These are phyloP conservation scores for Limnothrissa miodon DNA, from an alignment of 2,113 vertebrate genomes.

Conservation along the genomic window DNA sequence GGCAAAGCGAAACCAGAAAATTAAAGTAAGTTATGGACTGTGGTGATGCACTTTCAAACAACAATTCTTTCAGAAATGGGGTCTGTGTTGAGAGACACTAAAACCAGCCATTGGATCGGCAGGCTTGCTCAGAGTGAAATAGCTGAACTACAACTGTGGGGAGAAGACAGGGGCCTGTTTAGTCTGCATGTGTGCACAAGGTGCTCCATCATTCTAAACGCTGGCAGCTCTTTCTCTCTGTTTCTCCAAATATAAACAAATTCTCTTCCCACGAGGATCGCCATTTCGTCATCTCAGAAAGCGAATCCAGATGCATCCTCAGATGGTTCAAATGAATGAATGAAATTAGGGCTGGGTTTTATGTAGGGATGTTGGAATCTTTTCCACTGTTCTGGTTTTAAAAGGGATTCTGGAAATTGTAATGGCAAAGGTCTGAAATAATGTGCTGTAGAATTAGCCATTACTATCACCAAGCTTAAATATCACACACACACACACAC, in stretches of 20 bases:
- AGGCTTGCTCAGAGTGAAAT: conserved; percentile 2
- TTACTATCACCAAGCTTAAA: not conserved
- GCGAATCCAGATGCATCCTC: not conserved
- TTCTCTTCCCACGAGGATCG: not conserved
- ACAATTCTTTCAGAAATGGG: not conserved
- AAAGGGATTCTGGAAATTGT: not conserved
- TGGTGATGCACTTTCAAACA: not conserved
- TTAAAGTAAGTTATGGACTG: not conserved
- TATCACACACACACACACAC: not conserved
- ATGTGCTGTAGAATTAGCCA: not conserved
- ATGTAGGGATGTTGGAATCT: not conserved
- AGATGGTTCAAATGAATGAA: not conserved
- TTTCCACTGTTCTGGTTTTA: not conserved
- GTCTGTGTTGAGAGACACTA: not conserved
- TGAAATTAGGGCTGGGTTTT: not conserved
- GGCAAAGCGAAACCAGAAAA: not conserved
- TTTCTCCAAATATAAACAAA: not conserved
- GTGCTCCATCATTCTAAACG: conserved; percentile 20
- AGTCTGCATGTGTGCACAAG: conserved; percentile 46
- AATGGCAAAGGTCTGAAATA: not conserved
- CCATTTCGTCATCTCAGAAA: not conserved
- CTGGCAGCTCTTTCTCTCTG: conserved; percentile 21
- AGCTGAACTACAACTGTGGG: conserved; percentile 44
- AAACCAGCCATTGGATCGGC: not conserved
- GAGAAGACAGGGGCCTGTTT: conserved; percentile 28